These are phyloP conservation scores for Ryuthela nishihirai DNA, from an alignment of 2,888 invertebrate genomes.

Conservation along the genomic window DNA sequence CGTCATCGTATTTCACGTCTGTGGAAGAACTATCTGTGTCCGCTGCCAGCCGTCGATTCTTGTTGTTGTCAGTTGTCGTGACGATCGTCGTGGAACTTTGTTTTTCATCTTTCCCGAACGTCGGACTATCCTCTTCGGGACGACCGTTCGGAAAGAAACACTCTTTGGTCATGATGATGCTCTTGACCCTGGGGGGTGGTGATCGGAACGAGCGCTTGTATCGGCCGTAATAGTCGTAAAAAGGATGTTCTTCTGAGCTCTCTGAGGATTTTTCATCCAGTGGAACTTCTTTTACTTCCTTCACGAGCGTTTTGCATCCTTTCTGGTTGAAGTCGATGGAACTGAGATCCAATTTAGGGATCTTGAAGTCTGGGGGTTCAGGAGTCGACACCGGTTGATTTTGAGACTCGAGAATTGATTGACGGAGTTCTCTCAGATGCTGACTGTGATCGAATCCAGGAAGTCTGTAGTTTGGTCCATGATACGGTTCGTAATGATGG, in stretches of 20 bases:
- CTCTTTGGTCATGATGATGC: constrained; percentile 37
- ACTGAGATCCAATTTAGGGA: constrained; percentile 30
- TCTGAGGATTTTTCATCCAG: neutral
- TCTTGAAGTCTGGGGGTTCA: no score
- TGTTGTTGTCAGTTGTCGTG: no score
- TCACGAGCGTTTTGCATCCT: constrained; percentile 17
- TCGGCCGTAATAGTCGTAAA: no score
- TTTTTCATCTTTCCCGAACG: neutral
- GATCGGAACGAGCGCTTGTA: no score
- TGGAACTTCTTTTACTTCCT: constrained; percentile 31
- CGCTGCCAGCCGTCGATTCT: no score
- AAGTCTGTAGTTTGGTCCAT: neutral
- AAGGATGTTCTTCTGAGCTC: neutral
- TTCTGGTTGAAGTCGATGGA: constrained; percentile 27
- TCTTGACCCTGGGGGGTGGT: constrained; percentile 33
- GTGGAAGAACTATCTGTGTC: no score
- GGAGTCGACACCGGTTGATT: constrained; percentile 2
- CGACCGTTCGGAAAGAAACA: constrained; percentile 37
- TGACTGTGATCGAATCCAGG: constrained; percentile 18
- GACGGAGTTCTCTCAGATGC: constrained; percentile 11
- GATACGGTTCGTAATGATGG: neutral
- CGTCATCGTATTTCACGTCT: no score
- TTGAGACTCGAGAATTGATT: constrained; percentile 12
- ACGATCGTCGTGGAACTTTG: neutral
- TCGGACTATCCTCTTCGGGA: constrained; percentile 8